Percentiles rank a stretch among this genome's conserved stretches.
Evolutionary conservation across 1,140 invertebrate genomes (phyloP).

Genomic region (Piezodorus guildinii): DNA sequence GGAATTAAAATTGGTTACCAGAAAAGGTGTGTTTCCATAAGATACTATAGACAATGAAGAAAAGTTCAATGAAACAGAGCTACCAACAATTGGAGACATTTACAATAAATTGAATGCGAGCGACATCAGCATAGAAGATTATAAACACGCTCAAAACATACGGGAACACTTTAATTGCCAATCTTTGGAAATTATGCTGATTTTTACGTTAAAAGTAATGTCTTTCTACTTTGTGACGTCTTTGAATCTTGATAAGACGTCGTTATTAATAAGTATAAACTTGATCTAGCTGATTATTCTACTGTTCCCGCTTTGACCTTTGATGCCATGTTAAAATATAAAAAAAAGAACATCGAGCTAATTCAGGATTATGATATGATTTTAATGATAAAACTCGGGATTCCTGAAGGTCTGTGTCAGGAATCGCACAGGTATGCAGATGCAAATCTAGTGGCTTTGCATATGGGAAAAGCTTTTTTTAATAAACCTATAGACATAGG

Average conservation of each 20-base stretch:
- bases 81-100: no score
- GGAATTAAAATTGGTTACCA: constrained; percentile 31
- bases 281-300: constrained; percentile 31
- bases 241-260: constrained; percentile 36
- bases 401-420: constrained; percentile 30
- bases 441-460: constrained; percentile 32
- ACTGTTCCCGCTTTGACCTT: constrained; percentile 34
- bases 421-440: constrained; percentile 33
- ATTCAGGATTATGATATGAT: constrained; percentile 34
- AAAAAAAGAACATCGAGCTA: constrained; percentile 36
- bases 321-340: constrained; percentile 34
- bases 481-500: not conserved
- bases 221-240: constrained; percentile 35
- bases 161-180: constrained; percentile 34
- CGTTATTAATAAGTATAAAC: constrained; percentile 24
- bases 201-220: constrained; percentile 35
- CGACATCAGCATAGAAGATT: constrained; percentile 32
- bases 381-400: constrained; percentile 33
- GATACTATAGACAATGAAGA: no score
- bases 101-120: no score
- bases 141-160: constrained; percentile 34
- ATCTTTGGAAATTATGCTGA: constrained; percentile 30
- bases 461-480: not conserved
- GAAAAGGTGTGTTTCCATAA: no score
- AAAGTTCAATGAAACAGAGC: no score